phyloP scores from a whole-genome alignment of 1,140 invertebrate genomes.

The Macrosteles quadrilineatus region DNA sequence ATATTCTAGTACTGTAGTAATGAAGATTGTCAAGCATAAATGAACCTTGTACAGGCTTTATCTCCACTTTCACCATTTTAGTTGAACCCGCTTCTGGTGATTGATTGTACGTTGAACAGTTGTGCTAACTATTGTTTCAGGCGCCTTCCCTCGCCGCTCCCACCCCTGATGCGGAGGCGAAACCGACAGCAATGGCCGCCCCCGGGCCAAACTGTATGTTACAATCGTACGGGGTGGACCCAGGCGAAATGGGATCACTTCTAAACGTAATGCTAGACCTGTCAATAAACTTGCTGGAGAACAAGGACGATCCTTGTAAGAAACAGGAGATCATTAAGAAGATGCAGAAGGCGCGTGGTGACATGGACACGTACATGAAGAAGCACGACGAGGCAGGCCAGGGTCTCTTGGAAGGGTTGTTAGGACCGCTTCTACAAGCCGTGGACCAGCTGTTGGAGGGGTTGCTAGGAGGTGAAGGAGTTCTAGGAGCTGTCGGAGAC shows the following conservation, averaged over 20 bases:
- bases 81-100: no score
- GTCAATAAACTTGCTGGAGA: background rate
- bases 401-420: background rate
- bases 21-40: no score
- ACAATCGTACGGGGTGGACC: background rate
- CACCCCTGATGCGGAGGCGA: no score
- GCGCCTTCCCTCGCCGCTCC: no score
- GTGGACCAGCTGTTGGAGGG: background rate
- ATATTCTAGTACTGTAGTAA: no score
- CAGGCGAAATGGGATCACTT: background rate
- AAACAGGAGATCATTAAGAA: background rate
- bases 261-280: background rate
- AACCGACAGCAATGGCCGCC: background rate
- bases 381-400: background rate
- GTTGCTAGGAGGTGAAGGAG: background rate
- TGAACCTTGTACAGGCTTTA: no score
- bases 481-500: background rate
- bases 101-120: no score
- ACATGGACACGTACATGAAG: background rate
- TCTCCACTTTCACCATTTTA: no score
- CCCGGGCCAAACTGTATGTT: background rate
- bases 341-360: background rate
- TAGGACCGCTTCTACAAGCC: background rate
- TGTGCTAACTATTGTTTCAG: no score
- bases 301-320: background rate